These are phyloP conservation scores for Cheilosia impressa DNA, from an alignment of 2,888 invertebrate genomes.

Conservation along the genomic window DNA sequence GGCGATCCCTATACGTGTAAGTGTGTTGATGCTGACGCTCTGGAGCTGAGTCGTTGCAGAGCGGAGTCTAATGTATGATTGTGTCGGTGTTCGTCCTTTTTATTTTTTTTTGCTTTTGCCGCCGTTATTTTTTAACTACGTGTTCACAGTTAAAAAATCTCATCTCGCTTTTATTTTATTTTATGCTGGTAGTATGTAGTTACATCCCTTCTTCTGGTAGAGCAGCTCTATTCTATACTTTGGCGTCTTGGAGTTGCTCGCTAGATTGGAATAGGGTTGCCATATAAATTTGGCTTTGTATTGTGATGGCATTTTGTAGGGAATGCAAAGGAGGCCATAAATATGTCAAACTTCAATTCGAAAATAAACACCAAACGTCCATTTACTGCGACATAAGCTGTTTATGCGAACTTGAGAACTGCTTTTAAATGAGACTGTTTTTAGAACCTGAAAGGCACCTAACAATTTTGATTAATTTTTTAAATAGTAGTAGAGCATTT, in stretches of 20 bases:
- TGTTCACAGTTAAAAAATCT: constrained; percentile 81
- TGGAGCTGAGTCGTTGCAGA: not conserved
- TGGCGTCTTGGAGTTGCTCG: constrained; percentile 69
- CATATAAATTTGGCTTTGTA: not conserved
- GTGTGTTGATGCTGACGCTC: constrained; percentile 13
- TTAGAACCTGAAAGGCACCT: no score
- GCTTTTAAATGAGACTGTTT: no score
- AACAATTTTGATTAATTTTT: no score
- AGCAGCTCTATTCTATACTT: constrained; percentile 73
- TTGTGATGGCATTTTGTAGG: no score
- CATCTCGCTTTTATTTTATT: constrained; percentile 78
- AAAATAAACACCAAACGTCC: no score
- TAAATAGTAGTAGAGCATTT: no score
- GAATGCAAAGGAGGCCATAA: no score
- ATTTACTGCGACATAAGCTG: not conserved
- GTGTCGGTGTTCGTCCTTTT: constrained; percentile 68
- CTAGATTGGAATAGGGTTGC: constrained; percentile 52
- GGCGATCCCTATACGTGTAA: constrained; percentile 17
- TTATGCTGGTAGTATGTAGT: constrained; percentile 76
- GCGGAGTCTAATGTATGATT: constrained; percentile 26
- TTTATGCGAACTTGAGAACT: no score
- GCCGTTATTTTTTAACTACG: constrained; percentile 80
- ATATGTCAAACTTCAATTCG: no score
- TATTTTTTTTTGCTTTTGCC: constrained; percentile 38
- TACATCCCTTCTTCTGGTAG: constrained; percentile 74